A percentile compares a stretch with the other conserved stretches of the same genome.
These are phyloP conservation scores for Helogale parvula DNA, from an alignment of 2,113 vertebrate genomes.

Conservation along the genomic window DNA sequence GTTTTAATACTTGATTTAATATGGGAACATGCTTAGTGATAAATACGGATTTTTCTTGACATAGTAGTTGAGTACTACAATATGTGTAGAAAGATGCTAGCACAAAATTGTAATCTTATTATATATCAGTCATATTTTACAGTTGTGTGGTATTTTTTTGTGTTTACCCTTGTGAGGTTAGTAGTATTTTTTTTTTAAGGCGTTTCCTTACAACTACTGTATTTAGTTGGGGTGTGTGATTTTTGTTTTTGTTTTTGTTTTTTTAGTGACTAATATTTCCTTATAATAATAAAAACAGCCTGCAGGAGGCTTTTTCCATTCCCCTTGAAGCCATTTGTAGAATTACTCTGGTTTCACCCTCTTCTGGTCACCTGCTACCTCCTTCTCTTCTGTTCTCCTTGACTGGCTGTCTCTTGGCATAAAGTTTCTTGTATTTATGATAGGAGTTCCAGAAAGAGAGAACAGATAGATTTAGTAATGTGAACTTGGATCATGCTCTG, in stretches of 20 bases:
- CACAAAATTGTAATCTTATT: neutral
- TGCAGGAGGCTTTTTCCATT: neutral
- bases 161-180: neutral
- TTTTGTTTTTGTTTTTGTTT: neutral
- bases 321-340: neutral
- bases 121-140: neutral
- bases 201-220: neutral
- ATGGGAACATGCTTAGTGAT: neutral
- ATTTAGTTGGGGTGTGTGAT: neutral
- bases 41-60: neutral
- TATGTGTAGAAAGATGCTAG: neutral
- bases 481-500: constrained; percentile 18
- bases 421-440: neutral
- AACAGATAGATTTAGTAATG: constrained; percentile 54
- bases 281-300: neutral
- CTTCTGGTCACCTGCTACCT: neutral
- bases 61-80: neutral
- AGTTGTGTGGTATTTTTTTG: constrained; percentile 9
- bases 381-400: neutral
- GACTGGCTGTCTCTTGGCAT: neutral
- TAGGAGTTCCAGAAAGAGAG: neutral
- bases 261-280: neutral
- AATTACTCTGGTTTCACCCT: neutral
- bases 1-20: constrained; percentile 20
- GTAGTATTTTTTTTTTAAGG: neutral